A percentile compares a stretch with the other conserved stretches of the same genome.
Conservation (phyloP, 2,113 vertebrate genomes). For the Gadus macrocephalus region DNA sequence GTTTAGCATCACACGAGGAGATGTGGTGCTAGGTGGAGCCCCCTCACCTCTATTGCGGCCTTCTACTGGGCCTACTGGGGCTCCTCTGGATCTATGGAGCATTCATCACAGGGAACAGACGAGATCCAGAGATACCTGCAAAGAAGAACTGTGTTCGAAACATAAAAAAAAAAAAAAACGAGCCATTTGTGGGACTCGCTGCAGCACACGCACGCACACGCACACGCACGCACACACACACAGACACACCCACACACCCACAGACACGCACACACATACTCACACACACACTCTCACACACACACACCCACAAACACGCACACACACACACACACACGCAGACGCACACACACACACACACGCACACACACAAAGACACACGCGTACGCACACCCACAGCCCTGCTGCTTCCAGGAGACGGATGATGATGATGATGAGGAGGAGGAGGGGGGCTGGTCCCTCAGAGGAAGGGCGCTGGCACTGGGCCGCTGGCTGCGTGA, state of each 20-base stretch:
- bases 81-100: too few relatives aligned
- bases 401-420: constrained; percentile 53
- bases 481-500: constrained; percentile 78
- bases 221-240: constrained; percentile 1
- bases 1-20: too few relatives aligned
- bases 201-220: background rate
- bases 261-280: background rate
- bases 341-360: constrained; percentile 1
- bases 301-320: too few relatives aligned
- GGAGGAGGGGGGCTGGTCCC: constrained; percentile 53
- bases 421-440: constrained; percentile 77
- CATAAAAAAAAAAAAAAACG: too few relatives aligned
- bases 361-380: background rate
- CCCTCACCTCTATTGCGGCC: too few relatives aligned
- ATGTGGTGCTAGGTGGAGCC: too few relatives aligned
- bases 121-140: too few relatives aligned
- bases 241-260: background rate
- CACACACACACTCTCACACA: background rate
- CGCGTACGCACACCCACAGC: constrained; percentile 9
- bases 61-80: too few relatives aligned
- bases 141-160: too few relatives aligned
- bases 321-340: background rate
- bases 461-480: constrained; percentile 71
- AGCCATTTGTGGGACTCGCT: background rate
- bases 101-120: too few relatives aligned